Evolutionary conservation across 2,888 invertebrate species (phyloP), one percentile per base, ranked within the genome.

Genomic region (Syritta pipiens): DNA sequence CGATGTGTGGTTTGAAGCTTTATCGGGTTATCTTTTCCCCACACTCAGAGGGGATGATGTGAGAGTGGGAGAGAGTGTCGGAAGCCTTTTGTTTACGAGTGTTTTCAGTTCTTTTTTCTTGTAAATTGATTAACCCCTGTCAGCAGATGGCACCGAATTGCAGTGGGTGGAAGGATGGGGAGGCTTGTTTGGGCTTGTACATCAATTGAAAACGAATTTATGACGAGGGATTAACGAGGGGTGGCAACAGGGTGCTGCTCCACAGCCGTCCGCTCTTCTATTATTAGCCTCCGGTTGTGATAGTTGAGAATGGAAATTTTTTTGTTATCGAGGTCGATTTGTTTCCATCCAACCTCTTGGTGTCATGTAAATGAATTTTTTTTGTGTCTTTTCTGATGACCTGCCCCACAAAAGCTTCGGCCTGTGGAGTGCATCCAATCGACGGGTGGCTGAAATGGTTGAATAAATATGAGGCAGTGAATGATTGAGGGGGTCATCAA

Each of bases 71-170:
- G 44, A 30, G 9, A 28, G 9, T 9, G 7, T 26, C 49, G 24
- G 46, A 57, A 12, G 26, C 20, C 42, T 59, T 40, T 44, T 69
- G 62, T 57, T 63, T 63, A 49, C 42, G 22, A 28, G n/a, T n/a
- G n/a, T n/a, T 44, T 57, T 65, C 30, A 3, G 7, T n/a, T n/a
- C 46, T 17, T 12, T 4, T 10, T 14, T 4, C 1, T n/a, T 57
- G 26, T 53, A 65, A 65, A 65, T 65, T 37, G 40, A 57, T 59
- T 32, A 49, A 49, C 37, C 48, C 37, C 48, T 30, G 57, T 59
- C 59, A 24, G 24, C 30, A 42, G 57, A 37, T 55, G 35, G 67
- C 19, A 35, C 35, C 10, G 35, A 68, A 49, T n/a, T 57, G 48
- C 40, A 48, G 22, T 55, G n/a, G 37, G 20, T 44, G 30, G 10